Conservation (phyloP, 2,113 vertebrate genomes). For the Azemiops feae region DNA sequence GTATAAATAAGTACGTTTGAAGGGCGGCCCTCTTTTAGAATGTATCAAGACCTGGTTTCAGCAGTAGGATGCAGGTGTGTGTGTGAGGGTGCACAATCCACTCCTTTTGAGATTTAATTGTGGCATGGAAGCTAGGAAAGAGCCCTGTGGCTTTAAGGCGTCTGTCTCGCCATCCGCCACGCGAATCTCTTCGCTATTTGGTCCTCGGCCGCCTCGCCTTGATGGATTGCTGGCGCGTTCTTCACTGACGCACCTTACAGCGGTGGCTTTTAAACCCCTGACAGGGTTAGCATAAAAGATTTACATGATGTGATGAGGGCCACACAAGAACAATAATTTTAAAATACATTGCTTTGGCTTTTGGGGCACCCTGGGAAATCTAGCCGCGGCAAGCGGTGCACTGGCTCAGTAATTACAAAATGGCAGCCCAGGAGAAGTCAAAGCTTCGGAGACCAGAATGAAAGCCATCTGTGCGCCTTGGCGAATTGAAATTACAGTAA, state of each 20-base stretch:
- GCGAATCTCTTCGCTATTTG: conserved; percentile 56
- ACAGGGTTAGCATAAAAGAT: conserved; percentile 83
- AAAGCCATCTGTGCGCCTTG: conserved; percentile 79
- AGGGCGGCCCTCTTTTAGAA: neutral
- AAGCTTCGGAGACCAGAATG: conserved; percentile 72
- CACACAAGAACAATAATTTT: conserved; percentile 83
- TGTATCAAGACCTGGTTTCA: neutral
- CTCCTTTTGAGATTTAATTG: conserved; percentile 39
- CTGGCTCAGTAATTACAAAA: conserved; percentile 79
- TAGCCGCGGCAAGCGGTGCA: conserved; percentile 67
- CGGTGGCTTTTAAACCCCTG: conserved; percentile 73
- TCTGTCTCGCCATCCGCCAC: conserved; percentile 57
- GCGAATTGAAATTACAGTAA: conserved; percentile 81
- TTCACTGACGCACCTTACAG: conserved; percentile 76
- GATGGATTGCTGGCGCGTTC: conserved; percentile 78
- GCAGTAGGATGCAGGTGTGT: neutral
- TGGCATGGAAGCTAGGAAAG: conserved; percentile 35
- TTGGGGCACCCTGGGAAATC: conserved; percentile 78
- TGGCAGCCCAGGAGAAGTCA: conserved; percentile 65
- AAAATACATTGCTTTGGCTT: conserved; percentile 77
- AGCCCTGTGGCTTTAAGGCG: conserved; percentile 45
- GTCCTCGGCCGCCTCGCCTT: conserved; percentile 69
- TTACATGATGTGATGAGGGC: conserved; percentile 81
- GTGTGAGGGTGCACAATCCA: neutral
- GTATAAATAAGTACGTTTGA: neutral